phyloP scores from a whole-genome alignment of 2,113 vertebrate genomes.

The Tragelaphus scriptus region DNA sequence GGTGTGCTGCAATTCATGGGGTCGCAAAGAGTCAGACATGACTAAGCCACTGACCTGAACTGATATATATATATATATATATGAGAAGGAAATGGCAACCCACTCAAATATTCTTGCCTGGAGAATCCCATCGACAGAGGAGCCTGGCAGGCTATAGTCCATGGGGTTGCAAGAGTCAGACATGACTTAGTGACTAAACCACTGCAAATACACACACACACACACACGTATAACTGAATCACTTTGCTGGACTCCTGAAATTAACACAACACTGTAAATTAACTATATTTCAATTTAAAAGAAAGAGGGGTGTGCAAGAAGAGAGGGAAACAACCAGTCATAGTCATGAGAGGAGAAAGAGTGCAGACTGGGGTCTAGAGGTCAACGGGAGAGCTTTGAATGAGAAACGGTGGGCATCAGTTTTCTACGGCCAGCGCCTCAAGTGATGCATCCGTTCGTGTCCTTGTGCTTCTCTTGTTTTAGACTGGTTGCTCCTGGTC shows the following conservation, averaged over 20 bases:
- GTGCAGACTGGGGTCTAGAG: neutral
- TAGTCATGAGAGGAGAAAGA: neutral
- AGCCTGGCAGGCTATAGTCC: neutral
- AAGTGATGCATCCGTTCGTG: neutral
- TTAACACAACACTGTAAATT: neutral
- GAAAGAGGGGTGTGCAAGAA: neutral
- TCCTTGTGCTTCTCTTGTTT: neutral
- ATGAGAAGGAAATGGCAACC: neutral
- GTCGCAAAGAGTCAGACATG: no score
- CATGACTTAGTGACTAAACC: neutral
- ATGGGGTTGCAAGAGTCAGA: neutral
- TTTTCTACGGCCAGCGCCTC: neutral
- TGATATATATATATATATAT: no score
- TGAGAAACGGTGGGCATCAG: neutral
- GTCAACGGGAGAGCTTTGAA: neutral
- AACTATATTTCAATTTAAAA: neutral
- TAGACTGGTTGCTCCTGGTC: neutral
- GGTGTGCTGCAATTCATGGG: no score
- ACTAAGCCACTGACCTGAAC: no score
- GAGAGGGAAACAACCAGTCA: neutral
- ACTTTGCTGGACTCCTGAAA: neutral
- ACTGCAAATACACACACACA: neutral
- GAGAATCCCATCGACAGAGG: neutral
- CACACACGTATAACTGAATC: neutral
- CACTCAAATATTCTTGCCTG: neutral